These are phyloP conservation scores for Plagodis dolabraria DNA, from an alignment of 2,888 invertebrate genomes.

Conservation along the genomic window DNA sequence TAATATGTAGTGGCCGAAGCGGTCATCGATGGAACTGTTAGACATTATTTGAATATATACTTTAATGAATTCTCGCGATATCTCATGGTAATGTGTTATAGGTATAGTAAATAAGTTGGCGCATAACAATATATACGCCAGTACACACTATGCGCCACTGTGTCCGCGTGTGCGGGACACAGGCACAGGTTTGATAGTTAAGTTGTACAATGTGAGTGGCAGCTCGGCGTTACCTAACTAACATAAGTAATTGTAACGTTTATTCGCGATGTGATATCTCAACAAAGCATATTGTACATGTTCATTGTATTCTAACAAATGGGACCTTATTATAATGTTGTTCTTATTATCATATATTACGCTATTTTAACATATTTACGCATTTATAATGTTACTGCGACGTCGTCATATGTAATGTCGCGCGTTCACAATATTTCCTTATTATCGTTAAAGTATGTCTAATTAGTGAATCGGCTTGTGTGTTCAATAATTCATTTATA, in stretches of 20 bases:
- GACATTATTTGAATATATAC: constrained; percentile 1
- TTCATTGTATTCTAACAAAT: constrained; percentile 8
- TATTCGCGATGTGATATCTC: constrained; percentile 31
- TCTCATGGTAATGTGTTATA: too few species aligned
- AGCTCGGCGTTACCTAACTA: too few species aligned
- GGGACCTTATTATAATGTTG: constrained; percentile 18
- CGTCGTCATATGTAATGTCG: constrained; percentile 1
- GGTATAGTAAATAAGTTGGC: too few species aligned
- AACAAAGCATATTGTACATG: constrained; percentile 38
- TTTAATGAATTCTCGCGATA: too few species aligned
- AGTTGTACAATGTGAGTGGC: too few species aligned
- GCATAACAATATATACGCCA: too few species aligned
- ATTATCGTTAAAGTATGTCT: background rate
- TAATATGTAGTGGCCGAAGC: background rate
- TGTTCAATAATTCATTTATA: too few species aligned
- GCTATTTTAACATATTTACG: constrained; percentile 16
- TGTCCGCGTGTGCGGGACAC: too few species aligned
- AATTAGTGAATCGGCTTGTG: too few species aligned
- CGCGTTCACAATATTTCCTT: constrained; percentile 6
- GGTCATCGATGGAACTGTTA: background rate
- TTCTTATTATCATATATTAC: constrained; percentile 10
- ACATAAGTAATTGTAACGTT: background rate
- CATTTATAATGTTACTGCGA: constrained; percentile 11
- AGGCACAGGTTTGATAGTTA: too few species aligned
- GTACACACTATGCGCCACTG: too few species aligned